Evolutionary conservation across 2,797 vertebrate genomes (phyloP), one percentile per base, ranked within the genome.

Genomic region (Cryptoblepharus egeriae): DNA sequence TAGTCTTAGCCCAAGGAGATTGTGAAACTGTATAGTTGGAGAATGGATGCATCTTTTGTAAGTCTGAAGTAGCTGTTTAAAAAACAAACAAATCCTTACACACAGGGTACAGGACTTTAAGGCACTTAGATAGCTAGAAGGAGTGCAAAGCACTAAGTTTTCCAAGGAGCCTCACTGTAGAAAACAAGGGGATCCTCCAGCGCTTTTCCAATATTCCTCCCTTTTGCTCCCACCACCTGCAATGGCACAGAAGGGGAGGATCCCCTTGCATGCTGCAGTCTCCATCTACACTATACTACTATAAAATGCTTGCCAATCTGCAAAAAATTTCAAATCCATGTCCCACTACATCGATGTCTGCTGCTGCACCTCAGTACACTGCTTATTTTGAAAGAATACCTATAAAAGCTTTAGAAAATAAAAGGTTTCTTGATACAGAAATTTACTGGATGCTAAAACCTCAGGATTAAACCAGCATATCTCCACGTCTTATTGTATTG

Each of bases 371-470:
- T 0, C 0, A 15, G 52, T 63, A 13, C 26, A 64, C 58, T 86
- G 80, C 79, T 76, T 30, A 52, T 79, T 82, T 84, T 82, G 83
- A 82, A 80, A 64, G 52, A 5, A 68, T 85, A 69, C 24, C 57
- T 2, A 7, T 1, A 69, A 72, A 3, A 87, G 26, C 15, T 75
- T 65, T 65, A 65, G 80, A 52, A 52, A 52, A 52, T 52, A 4
- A 49, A 81, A 16, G 52, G 58, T 79, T 30, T 5, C 3, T 87
- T 65, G 73, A 22, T 64, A 28, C n/a, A 42, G 42, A 69, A 77
- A 67, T 5, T 52, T 0, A 0, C 49, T 63, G 28, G 67, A 26
- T 73, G 35, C 22, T 65, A n/a, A 76, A 70, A 52, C 49, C 68
- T 11, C 32, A 61, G 58, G 26, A 84, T 80, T 84, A 88, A 85